Conservation (phyloP, 2,797 vertebrate genomes). For the Pygocentrus nattereri region DNA sequence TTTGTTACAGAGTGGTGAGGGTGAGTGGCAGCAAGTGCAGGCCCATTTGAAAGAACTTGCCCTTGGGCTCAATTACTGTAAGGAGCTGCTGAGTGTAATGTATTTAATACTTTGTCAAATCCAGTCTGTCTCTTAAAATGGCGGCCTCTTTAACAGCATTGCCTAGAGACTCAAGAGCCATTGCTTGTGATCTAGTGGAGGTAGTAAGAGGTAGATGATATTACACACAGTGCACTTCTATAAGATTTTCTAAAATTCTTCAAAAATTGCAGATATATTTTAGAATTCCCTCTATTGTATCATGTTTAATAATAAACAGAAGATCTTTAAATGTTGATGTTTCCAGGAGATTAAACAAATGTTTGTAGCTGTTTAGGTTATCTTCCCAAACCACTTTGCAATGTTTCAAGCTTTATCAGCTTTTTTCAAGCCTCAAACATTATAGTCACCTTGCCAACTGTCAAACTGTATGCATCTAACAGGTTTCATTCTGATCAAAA, state of each 20-base stretch:
- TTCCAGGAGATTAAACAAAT: conserved; percentile 3
- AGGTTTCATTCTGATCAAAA: conserved; percentile 4
- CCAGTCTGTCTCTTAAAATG: conserved; percentile 52
- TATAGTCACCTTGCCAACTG: not conserved
- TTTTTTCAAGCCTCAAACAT: not conserved
- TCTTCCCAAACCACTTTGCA: not conserved
- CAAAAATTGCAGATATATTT: too few species aligned
- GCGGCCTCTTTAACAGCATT: conserved; percentile 55
- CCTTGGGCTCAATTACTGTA: conserved; percentile 55
- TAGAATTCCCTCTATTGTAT: not conserved
- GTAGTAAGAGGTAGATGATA: not conserved
- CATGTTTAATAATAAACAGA: conserved; percentile 38
- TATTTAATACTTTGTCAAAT: conserved; percentile 63
- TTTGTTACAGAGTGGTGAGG: conserved; percentile 47
- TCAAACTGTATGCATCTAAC: conserved; percentile 1
- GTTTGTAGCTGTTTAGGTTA: not conserved
- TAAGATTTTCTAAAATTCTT: not conserved
- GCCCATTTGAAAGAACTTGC: conserved; percentile 52
- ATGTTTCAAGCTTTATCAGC: not conserved
- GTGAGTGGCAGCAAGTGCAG: conserved; percentile 49
- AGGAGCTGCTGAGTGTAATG: conserved; percentile 44
- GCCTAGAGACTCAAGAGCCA: conserved; percentile 39
- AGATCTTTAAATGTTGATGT: conserved; percentile 3
- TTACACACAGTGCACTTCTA: not conserved
- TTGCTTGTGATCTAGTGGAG: conserved; percentile 35